A percentile compares a stretch with the other conserved stretches of the same genome.
Evolutionary conservation across 2,113 vertebrate genomes (phyloP).

Genomic region (Syngnathoides biaculeatus): DNA sequence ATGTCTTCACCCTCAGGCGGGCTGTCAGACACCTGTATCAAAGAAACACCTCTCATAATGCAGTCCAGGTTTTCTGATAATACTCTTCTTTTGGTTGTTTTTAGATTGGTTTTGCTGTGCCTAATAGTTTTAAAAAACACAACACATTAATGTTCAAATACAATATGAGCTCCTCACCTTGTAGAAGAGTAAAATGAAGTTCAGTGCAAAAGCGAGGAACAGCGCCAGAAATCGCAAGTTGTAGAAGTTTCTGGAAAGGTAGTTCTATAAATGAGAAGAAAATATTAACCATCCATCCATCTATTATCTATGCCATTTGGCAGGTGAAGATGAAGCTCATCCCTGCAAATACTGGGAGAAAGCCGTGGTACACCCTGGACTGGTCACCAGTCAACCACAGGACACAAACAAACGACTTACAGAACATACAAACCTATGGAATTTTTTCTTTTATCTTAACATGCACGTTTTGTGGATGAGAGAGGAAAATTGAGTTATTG

Average conservation of each 20-base stretch:
- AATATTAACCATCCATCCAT: not conserved
- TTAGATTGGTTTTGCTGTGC: too few species aligned
- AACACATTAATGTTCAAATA: not conserved
- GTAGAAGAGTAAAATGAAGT: constrained; percentile 93
- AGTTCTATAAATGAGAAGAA: constrained; percentile 75
- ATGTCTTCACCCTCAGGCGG: constrained; percentile 73
- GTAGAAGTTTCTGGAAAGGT: constrained; percentile 92
- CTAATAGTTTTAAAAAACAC: not conserved
- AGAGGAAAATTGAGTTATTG: too few species aligned
- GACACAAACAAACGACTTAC: too few species aligned
- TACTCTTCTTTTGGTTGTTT: too few species aligned
- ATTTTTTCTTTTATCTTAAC: too few species aligned
- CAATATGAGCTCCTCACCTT: constrained; percentile 65
- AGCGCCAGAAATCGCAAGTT: constrained; percentile 88
- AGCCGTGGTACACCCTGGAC: too few species aligned
- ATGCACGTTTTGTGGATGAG: too few species aligned
- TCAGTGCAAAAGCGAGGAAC: constrained; percentile 89
- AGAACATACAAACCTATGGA: too few species aligned
- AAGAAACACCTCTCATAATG: not conserved
- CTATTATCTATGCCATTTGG: not conserved
- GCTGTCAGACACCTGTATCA: constrained; percentile 80
- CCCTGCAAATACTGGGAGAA: too few species aligned
- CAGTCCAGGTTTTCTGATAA: not conserved
- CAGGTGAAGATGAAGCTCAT: too few species aligned
- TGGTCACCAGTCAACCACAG: too few species aligned